These are phyloP conservation scores for Acronicta psi DNA, from an alignment of 2,888 invertebrate species.

Conservation along the genomic window DNA sequence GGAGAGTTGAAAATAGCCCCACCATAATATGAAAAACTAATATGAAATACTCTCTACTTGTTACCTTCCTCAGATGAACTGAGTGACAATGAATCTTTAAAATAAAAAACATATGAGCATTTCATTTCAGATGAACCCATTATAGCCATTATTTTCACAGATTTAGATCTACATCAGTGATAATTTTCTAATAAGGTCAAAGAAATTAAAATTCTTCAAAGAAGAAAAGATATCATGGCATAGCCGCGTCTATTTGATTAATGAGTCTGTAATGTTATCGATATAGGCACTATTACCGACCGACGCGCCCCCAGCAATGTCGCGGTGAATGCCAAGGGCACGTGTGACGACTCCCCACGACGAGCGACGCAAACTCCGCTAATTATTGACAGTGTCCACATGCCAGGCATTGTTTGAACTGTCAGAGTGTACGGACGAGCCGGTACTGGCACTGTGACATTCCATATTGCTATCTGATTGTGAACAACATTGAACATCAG, in stretches of 20 bases:
- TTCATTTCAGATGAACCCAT: no score
- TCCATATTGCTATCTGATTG: no score
- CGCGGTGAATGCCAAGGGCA: slow-evolving; percentile 67
- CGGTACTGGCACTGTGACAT: slow-evolving; percentile 8
- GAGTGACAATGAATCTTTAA: no score
- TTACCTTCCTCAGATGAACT: no score
- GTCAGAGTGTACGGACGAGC: slow-evolving; percentile 28
- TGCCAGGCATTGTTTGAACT: slow-evolving; percentile 40
- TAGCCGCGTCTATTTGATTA: slow-evolving; percentile 23
- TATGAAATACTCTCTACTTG: no score
- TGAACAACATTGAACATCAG: no score
- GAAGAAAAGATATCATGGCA: no score
- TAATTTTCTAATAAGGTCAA: neutral
- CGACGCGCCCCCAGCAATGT: slow-evolving; percentile 59
- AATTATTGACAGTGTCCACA: slow-evolving; percentile 44
- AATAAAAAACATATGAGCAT: no score
- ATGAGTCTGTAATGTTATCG: slow-evolving; percentile 27
- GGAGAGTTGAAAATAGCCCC: no score
- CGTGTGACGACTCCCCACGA: slow-evolving; percentile 39
- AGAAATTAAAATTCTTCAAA: neutral
- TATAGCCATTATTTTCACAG: no score
- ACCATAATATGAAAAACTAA: no score
- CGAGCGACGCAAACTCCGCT: slow-evolving; percentile 41
- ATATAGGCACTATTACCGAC: slow-evolving; percentile 14
- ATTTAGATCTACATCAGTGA: no score